These are phyloP conservation scores for Allacma fusca DNA, from an alignment of 2,888 invertebrate species.

Conservation along the genomic window DNA sequence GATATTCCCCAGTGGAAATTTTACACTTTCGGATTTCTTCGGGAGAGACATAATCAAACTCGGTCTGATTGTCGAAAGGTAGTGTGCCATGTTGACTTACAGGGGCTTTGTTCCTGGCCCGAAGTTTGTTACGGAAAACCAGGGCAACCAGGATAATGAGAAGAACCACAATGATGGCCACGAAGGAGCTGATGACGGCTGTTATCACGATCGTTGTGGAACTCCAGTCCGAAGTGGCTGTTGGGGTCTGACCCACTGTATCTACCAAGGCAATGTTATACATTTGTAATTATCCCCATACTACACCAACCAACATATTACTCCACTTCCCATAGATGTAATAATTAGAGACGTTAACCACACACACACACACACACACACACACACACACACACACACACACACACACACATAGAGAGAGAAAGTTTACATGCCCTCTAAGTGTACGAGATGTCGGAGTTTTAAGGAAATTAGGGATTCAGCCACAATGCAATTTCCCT, in stretches of 20 bases:
- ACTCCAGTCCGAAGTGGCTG: conserved; percentile 58
- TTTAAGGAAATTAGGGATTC: too few species aligned
- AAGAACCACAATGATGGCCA: conserved; percentile 60
- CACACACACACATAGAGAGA: too few species aligned
- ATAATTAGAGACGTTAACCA: too few species aligned
- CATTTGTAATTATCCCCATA: too few species aligned
- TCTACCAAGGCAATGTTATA: conserved; percentile 29
- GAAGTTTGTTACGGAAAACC: conserved; percentile 57
- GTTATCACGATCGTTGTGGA: conserved; percentile 59
- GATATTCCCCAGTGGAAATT: conserved; percentile 59
- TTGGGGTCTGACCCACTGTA: conserved; percentile 54
- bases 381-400: too few species aligned
- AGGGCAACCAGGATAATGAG: conserved; percentile 56
- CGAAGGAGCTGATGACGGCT: conserved; percentile 60
- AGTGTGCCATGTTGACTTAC: conserved; percentile 58
- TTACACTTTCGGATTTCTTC: conserved; percentile 60
- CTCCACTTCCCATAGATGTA: too few species aligned
- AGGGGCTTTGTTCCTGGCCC: conserved; percentile 52
- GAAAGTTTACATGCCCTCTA: too few species aligned
- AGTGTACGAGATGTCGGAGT: too few species aligned
- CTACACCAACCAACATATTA: too few species aligned
- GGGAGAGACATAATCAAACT: conserved; percentile 59
- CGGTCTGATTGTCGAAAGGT: conserved; percentile 58
- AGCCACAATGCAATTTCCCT: too few species aligned
- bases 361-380: too few species aligned